A percentile compares a stretch with the other conserved stretches of the same genome.
Evolutionary conservation across 2,888 invertebrate genomes (phyloP).

Genomic region (Diloba caeruleocephala): DNA sequence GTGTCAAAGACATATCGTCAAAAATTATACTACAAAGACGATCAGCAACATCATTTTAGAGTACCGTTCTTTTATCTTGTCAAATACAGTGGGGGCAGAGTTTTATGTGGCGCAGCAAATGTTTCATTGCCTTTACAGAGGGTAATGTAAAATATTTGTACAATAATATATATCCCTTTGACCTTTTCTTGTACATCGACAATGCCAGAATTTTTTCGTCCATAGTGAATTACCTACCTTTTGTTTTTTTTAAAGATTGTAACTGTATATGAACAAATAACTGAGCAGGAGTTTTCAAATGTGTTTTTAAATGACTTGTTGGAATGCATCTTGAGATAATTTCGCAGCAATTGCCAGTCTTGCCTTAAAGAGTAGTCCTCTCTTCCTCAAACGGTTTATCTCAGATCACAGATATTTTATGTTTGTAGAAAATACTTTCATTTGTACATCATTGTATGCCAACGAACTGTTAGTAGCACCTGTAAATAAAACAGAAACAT

Average conservation of each 20-base stretch:
- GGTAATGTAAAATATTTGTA: constrained; percentile 4
- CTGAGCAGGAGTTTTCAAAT: constrained; percentile 2
- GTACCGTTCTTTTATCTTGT: background rate
- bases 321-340: background rate
- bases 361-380: background rate
- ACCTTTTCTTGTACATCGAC: constrained; percentile 6
- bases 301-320: background rate
- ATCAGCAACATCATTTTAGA: background rate
- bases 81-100: background rate
- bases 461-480: too few relatives aligned
- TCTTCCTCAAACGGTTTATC: constrained; percentile 12
- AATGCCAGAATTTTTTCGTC: constrained; percentile 1
- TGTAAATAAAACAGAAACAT: too few relatives aligned
- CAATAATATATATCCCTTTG: constrained; percentile 1
- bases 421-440: background rate
- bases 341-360: constrained; percentile 2
- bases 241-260: background rate
- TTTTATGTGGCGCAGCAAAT: background rate
- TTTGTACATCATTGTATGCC: too few relatives aligned
- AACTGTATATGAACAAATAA: constrained; percentile 6
- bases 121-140: background rate
- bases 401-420: background rate
- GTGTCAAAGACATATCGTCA: constrained; percentile 4
- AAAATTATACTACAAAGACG: constrained; percentile 1
- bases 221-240: constrained; percentile 3